Percentiles rank a stretch among this genome's conserved stretches.
Evolutionary conservation across 1,140 invertebrate genomes (phyloP).

Genomic region (Episyrphus balteatus): DNA sequence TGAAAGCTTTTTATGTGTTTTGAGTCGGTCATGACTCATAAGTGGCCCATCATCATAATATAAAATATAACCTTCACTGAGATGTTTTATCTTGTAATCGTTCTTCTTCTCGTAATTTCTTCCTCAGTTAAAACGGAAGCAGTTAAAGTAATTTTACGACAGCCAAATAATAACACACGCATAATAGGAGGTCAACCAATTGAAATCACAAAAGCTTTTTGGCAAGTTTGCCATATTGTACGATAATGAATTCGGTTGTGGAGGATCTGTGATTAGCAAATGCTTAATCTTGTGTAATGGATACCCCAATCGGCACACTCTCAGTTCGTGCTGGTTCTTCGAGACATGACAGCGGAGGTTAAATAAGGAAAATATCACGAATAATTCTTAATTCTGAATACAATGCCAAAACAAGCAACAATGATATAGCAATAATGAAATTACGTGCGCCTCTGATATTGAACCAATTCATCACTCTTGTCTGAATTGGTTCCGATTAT

Average conservation of each 20-base stretch:
- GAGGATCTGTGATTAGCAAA: constrained; percentile 51
- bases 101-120: no score
- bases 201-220: constrained; percentile 33
- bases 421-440: constrained; percentile 27
- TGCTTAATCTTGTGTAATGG: constrained; percentile 40
- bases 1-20: no score
- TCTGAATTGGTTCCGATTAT: constrained; percentile 11
- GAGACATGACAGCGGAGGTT: constrained; percentile 16
- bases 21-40: no score
- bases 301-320: neutral
- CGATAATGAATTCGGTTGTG: constrained; percentile 41
- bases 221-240: constrained; percentile 37
- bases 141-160: no score
- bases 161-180: constrained; percentile 4
- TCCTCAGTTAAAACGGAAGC: no score
- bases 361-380: constrained; percentile 14
- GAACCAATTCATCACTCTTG: constrained; percentile 10
- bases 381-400: constrained; percentile 30
- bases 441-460: constrained; percentile 12
- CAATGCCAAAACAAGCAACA: constrained; percentile 21
- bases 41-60: no score
- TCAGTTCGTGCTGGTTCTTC: constrained; percentile 24
- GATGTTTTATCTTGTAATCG: no score
- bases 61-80: no score
- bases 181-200: constrained; percentile 37